Evolutionary conservation across 2,113 vertebrate genomes (phyloP).

Genomic region (Nanger granti): DNA sequence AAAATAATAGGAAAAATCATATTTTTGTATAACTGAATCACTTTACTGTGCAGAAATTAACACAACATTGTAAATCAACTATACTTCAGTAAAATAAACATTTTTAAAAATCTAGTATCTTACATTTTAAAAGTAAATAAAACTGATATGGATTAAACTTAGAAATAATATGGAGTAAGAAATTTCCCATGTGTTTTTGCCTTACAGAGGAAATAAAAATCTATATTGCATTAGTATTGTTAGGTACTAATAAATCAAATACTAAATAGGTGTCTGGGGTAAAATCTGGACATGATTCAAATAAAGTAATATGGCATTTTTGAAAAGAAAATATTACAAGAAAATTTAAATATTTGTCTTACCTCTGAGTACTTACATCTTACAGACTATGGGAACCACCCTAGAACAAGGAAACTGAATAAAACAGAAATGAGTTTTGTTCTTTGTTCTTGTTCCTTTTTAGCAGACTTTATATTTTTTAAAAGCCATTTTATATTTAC

Average conservation of each 20-base stretch:
- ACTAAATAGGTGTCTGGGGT: not conserved
- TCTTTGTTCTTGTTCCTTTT: not conserved
- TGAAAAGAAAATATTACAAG: not conserved
- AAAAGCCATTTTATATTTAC: not conserved
- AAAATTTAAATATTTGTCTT: not conserved
- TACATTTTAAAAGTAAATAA: not conserved
- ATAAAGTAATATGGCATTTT: not conserved
- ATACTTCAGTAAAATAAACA: not conserved
- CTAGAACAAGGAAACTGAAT: not conserved
- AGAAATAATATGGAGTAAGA: not conserved
- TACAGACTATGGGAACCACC: not conserved
- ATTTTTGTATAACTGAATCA: not conserved
- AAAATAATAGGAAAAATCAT: not conserved
- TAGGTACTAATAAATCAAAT: not conserved
- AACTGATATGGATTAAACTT: not conserved
- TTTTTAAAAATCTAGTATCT: not conserved
- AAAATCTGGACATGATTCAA: not conserved
- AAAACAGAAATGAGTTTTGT: not conserved
- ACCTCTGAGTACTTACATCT: conserved; percentile 3
- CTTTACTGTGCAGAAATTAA: not conserved
- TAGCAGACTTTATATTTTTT: not conserved
- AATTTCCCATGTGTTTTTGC: not conserved
- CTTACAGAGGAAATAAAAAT: conserved; percentile 8
- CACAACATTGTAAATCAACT: not conserved
- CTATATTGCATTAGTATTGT: not conserved